These are phyloP conservation scores for Junco hyemalis DNA, from an alignment of 2,113 vertebrate genomes.

Conservation along the genomic window DNA sequence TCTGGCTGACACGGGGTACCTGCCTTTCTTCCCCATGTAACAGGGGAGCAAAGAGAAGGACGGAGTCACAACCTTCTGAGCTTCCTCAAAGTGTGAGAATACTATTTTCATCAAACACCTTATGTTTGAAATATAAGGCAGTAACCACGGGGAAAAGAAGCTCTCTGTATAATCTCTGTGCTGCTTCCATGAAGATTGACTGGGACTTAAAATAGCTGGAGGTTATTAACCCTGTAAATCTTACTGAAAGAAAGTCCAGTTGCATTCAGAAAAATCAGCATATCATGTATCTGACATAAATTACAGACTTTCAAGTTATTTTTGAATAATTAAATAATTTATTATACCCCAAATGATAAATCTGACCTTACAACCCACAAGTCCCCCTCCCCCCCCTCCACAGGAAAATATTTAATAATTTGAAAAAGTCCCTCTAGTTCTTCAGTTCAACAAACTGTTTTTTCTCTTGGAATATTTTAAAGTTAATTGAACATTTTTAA, in stretches of 20 bases:
- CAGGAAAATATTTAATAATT: background rate
- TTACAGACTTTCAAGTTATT: conserved; percentile 17
- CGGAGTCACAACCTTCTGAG: conserved; percentile 26
- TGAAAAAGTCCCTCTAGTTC: background rate
- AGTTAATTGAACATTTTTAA: background rate
- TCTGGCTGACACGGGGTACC: background rate
- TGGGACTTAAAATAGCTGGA: conserved; percentile 54
- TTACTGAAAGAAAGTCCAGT: conserved; percentile 42
- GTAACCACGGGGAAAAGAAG: background rate
- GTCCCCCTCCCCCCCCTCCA: accelerated
- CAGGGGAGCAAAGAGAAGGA: background rate
- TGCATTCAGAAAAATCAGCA: conserved; percentile 15
- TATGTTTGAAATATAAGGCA: conserved; percentile 42
- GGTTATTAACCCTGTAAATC: conserved; percentile 64
- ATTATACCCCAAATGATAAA: background rate
- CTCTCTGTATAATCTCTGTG: background rate
- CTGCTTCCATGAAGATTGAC: conserved; percentile 44
- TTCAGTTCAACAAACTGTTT: background rate
- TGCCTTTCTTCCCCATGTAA: background rate
- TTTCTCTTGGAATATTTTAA: background rate
- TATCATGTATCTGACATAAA: conserved; percentile 4
- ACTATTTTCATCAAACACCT: conserved; percentile 23
- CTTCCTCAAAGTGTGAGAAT: conserved; percentile 15
- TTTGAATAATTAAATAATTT: conserved; percentile 28
- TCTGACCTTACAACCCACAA: background rate